These are phyloP conservation scores for Philopotamus ludificatus DNA, from an alignment of 1,140 invertebrate genomes.

Conservation along the genomic window DNA sequence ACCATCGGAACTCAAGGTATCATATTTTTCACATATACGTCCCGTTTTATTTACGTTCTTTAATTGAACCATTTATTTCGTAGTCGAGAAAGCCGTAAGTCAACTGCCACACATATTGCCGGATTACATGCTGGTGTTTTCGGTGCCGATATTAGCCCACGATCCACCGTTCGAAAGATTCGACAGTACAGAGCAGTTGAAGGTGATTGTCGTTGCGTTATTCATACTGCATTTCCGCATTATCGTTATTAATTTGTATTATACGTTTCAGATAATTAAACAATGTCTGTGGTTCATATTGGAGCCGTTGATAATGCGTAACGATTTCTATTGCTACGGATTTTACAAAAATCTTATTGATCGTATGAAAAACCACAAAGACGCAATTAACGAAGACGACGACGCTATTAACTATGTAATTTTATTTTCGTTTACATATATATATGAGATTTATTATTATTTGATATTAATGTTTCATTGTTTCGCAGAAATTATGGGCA, in stretches of 20 bases:
- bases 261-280: slow-evolving; percentile 57
- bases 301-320: slow-evolving; percentile 89
- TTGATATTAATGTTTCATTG: slow-evolving; percentile 16
- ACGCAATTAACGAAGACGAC: slow-evolving; percentile 79
- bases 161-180: slow-evolving; percentile 79
- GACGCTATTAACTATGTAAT: slow-evolving; percentile 78
- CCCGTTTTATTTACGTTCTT: background rate
- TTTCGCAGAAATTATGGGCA: slow-evolving; percentile 87
- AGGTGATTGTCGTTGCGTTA: slow-evolving; percentile 46
- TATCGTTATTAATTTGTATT: slow-evolving; percentile 4
- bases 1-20: slow-evolving; percentile 54
- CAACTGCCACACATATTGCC: slow-evolving; percentile 86
- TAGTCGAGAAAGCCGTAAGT: slow-evolving; percentile 65
- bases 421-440: slow-evolving; percentile 49
- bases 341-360: slow-evolving; percentile 94
- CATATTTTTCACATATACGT: background rate
- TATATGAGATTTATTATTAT: background rate
- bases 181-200: slow-evolving; percentile 72
- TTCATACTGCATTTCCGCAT: background rate
- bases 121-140: slow-evolving; percentile 95
- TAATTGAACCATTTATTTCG: slow-evolving; percentile 10
- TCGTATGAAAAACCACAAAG: slow-evolving; percentile 89
- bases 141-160: slow-evolving; percentile 89
- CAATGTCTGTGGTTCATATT: slow-evolving; percentile 91
- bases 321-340: slow-evolving; percentile 92